phyloP scores from a whole-genome alignment of 1,140 invertebrate species.

The Sminthurides bifidus region DNA sequence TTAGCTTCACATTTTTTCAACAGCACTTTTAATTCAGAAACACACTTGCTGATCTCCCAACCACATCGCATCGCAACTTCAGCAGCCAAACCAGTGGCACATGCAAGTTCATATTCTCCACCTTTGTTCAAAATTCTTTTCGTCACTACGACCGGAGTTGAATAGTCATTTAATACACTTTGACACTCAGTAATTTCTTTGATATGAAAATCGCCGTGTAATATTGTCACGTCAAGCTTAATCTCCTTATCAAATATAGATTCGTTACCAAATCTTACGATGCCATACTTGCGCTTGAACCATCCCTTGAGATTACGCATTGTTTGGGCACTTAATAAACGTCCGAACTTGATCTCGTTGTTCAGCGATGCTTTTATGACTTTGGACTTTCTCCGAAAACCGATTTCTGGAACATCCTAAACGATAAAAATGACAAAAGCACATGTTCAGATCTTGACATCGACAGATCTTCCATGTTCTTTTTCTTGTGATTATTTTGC shows the following conservation, averaged over 20 bases:
- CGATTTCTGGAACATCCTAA: slow-evolving; percentile 20
- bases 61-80: slow-evolving; percentile 12
- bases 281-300: slow-evolving; percentile 16
- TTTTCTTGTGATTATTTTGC: too few species aligned
- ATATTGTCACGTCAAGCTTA: slow-evolving; percentile 16
- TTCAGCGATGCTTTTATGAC: slow-evolving; percentile 7
- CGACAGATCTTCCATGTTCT: too few species aligned
- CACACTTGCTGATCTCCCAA: slow-evolving; percentile 8
- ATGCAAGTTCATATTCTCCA: slow-evolving; percentile 10
- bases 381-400: slow-evolving; percentile 2
- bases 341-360: slow-evolving; percentile 16
- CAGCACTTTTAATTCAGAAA: background rate
- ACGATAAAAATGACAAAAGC: background rate
- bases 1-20: slow-evolving; percentile 3
- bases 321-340: slow-evolving; percentile 11
- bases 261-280: slow-evolving; percentile 23
- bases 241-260: slow-evolving; percentile 11
- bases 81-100: slow-evolving; percentile 21
- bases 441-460: background rate
- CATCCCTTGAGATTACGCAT: slow-evolving; percentile 13
- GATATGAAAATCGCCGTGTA: slow-evolving; percentile 12
- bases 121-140: slow-evolving; percentile 11
- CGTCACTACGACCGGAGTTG: slow-evolving; percentile 14
- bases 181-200: slow-evolving; percentile 16
- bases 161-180: slow-evolving; percentile 6